A percentile compares a stretch with the other conserved stretches of the same genome.
Evolutionary conservation across 2,797 vertebrate species (phyloP).

Genomic region (Gorsachius magnificus): DNA sequence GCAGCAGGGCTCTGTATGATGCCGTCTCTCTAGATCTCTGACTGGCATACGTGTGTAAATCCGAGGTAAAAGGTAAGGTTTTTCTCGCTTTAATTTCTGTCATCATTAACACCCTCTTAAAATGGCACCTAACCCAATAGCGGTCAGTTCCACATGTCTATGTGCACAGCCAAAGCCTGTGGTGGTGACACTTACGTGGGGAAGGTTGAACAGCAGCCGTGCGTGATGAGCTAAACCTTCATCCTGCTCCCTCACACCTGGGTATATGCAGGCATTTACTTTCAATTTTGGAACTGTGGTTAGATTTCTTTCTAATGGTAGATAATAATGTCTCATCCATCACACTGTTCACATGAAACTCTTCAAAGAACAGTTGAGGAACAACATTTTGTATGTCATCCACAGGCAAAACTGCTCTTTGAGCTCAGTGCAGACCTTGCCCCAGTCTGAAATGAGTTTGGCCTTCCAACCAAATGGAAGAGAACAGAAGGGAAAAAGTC

Average conservation of each 20-base stretch:
- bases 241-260: not conserved
- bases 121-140: accelerated
- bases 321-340: not conserved
- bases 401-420: not conserved
- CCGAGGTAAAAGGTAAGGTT: accelerated
- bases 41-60: accelerated
- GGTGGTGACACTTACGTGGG: accelerated
- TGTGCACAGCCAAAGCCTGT: accelerated
- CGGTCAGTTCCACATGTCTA: accelerated
- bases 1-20: accelerated
- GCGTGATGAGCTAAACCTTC: accelerated
- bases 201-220: accelerated
- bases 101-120: accelerated
- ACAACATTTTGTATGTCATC: not conserved
- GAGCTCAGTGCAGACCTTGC: not conserved
- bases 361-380: not conserved
- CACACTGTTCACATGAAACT: not conserved
- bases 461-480: not conserved
- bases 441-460: not conserved
- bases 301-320: not conserved
- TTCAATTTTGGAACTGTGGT: not conserved
- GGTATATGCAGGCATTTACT: accelerated
- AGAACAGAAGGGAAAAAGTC: not conserved
- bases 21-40: accelerated
- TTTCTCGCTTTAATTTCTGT: not conserved